Evolutionary conservation across 2,113 vertebrate species (phyloP), one percentile per base, ranked within the genome.

Genomic region (Terrapene triunguis): DNA sequence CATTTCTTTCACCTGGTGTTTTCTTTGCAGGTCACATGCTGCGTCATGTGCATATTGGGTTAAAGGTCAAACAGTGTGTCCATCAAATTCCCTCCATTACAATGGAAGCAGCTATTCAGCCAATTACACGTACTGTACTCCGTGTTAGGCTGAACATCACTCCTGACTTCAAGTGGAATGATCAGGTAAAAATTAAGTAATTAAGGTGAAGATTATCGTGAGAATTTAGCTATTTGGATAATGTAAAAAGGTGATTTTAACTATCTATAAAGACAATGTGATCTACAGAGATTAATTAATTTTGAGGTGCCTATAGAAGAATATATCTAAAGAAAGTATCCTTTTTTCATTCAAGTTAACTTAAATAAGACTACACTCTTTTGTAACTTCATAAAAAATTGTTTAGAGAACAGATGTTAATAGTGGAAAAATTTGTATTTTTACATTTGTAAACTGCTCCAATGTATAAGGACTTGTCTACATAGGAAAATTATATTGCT

Each of bases 121-220:
- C 99, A 96, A 99, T 99, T 98, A 99, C 99, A 25, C 98, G 99
- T 94, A 99, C 99, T 0, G 99, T 99, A 59, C 98, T 99, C 27
- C 98, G 99, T 4, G 99, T 99, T 8, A 99, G 99, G 8, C 98
- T 99, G 54, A 97, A 62, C 83, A 96, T 99, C 93, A 97, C 97
- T 85, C 98, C 99, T 3, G 99, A 99, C 97, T 99, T 99, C 96
- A 99, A 98, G 6, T 99, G 99, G 99, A 99, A 98, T 2, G 99
- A 99, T 98, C 99, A 99, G 99, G 99, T 99, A 98, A 97, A 82
- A 90, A 87, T 47, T 79, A 76, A 82, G 13, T 29, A 44, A 47
- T n/a, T 65, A 87, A 74, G 44, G 76, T 65, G 12, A 1, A 50
- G 54, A 14, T 90, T 62, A 17, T n/a, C 35, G 9, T 24, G 17